phyloP scores from a whole-genome alignment of 1,140 invertebrate genomes.

The Antheraea mylitta region DNA sequence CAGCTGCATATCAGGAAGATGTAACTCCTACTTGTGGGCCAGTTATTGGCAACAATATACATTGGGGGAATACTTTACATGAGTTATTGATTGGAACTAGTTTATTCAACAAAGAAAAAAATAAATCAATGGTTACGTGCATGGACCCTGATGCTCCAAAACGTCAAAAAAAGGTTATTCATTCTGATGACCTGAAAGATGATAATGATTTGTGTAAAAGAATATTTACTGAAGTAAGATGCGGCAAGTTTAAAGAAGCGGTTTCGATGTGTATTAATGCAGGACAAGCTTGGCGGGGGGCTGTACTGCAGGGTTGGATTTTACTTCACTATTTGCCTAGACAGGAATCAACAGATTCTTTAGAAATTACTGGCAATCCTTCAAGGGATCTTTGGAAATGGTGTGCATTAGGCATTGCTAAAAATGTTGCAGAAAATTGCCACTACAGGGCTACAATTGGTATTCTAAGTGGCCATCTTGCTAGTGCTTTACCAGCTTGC shows the following conservation, averaged over 20 bases:
- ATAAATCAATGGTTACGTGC: slow-evolving; percentile 80
- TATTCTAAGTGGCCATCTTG: slow-evolving; percentile 90
- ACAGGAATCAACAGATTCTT: slow-evolving; percentile 76
- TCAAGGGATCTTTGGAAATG: slow-evolving; percentile 95
- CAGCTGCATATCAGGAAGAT: slow-evolving; percentile 85
- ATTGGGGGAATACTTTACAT: slow-evolving; percentile 95
- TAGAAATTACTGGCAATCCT: slow-evolving; percentile 88
- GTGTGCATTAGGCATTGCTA: slow-evolving; percentile 87
- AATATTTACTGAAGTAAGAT: slow-evolving; percentile 89
- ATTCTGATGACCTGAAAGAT: slow-evolving; percentile 94
- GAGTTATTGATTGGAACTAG: slow-evolving; percentile 83
- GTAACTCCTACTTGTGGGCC: slow-evolving; percentile 83
- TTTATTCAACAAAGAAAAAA: slow-evolving; percentile 71
- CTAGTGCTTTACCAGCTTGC: slow-evolving; percentile 86
- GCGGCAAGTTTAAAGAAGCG: slow-evolving; percentile 91
- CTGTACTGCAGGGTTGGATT: slow-evolving; percentile 93
- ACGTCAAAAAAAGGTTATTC: slow-evolving; percentile 88
- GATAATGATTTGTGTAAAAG: slow-evolving; percentile 85
- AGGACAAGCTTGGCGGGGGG: slow-evolving; percentile 94
- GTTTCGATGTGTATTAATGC: slow-evolving; percentile 90
- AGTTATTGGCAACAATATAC: slow-evolving; percentile 84
- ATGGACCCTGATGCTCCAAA: slow-evolving; percentile 96
- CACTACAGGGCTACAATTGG: slow-evolving; percentile 86
- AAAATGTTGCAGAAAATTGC: slow-evolving; percentile 78
- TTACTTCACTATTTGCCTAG: slow-evolving; percentile 74